Evolutionary conservation across 2,797 vertebrate genomes (phyloP).

Genomic region (Sparidentex hasta): DNA sequence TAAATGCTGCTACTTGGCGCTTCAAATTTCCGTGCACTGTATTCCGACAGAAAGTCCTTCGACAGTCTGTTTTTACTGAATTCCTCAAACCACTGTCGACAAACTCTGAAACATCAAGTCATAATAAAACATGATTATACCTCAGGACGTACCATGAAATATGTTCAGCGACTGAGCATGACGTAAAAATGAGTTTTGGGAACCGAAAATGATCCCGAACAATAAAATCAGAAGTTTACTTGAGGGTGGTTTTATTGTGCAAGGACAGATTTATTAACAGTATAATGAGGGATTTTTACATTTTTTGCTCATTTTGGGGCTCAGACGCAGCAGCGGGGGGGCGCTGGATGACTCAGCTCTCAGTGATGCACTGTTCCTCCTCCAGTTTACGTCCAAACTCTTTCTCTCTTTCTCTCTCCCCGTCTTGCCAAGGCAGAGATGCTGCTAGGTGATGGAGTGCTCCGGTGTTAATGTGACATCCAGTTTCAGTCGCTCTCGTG

Average conservation of each 20-base stretch:
- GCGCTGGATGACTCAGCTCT: slow-evolving; percentile 46
- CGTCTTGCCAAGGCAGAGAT: slow-evolving; percentile 42
- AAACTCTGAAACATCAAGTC: not conserved
- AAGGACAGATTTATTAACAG: slow-evolving; percentile 72
- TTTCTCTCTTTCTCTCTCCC: slow-evolving; percentile 17
- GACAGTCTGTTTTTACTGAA: not conserved
- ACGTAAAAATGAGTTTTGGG: slow-evolving; percentile 21
- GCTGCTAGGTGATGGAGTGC: slow-evolving; percentile 64
- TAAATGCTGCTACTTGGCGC: no score
- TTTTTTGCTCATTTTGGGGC: slow-evolving; percentile 58
- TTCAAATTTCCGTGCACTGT: not conserved
- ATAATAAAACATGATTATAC: not conserved
- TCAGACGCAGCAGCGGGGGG: slow-evolving; percentile 13
- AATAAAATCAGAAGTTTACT: slow-evolving; percentile 47
- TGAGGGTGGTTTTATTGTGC: slow-evolving; percentile 47
- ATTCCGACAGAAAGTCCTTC: not conserved
- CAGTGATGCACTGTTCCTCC: slow-evolving; percentile 38
- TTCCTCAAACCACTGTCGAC: not conserved
- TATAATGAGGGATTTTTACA: slow-evolving; percentile 43
- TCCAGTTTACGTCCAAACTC: slow-evolving; percentile 46
- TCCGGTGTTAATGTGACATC: slow-evolving; percentile 45
- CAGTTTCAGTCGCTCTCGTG: slow-evolving; percentile 16
- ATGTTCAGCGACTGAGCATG: not conserved
- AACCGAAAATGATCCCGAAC: slow-evolving; percentile 34
- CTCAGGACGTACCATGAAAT: slow-evolving; percentile 16